A percentile compares a stretch with the other conserved stretches of the same genome.
These are phyloP conservation scores for Galeopterus variegatus DNA, from an alignment of 2,113 vertebrate genomes.

Conservation along the genomic window DNA sequence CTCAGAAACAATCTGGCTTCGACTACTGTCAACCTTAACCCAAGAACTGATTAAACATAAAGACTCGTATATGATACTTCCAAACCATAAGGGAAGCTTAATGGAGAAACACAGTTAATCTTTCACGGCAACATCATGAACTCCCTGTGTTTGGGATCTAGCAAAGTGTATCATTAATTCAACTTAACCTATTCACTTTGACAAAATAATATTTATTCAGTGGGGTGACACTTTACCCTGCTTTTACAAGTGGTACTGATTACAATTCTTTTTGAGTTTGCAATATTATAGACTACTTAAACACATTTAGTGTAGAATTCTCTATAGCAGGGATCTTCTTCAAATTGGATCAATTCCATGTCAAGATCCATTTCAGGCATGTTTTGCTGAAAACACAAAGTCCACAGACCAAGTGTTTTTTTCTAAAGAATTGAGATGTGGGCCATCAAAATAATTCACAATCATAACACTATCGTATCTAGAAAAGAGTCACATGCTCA, in stretches of 20 bases:
- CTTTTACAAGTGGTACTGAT: constrained; percentile 49
- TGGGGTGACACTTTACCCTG: constrained; percentile 33
- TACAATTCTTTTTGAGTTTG: not conserved
- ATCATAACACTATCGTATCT: not conserved
- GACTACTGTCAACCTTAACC: not conserved
- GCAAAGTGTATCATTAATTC: not conserved
- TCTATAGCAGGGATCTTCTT: not conserved
- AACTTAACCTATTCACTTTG: constrained; percentile 28
- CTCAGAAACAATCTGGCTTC: constrained; percentile 45
- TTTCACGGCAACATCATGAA: not conserved
- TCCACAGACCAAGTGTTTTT: not conserved
- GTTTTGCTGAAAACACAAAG: constrained; percentile 50
- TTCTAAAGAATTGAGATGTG: not conserved
- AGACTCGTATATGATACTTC: not conserved
- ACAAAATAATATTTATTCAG: constrained; percentile 61
- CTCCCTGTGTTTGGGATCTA: not conserved
- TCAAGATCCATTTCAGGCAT: not conserved
- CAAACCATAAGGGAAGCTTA: constrained; percentile 8
- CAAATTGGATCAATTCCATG: not conserved
- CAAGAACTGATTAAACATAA: constrained; percentile 55
- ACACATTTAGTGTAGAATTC: not conserved
- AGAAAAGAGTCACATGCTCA: not conserved
- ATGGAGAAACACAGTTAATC: not conserved
- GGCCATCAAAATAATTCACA: not conserved
- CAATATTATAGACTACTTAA: not conserved